Conservation (phyloP, 64 coral and sea anemone genomes). For the Montipora capricornis region DNA sequence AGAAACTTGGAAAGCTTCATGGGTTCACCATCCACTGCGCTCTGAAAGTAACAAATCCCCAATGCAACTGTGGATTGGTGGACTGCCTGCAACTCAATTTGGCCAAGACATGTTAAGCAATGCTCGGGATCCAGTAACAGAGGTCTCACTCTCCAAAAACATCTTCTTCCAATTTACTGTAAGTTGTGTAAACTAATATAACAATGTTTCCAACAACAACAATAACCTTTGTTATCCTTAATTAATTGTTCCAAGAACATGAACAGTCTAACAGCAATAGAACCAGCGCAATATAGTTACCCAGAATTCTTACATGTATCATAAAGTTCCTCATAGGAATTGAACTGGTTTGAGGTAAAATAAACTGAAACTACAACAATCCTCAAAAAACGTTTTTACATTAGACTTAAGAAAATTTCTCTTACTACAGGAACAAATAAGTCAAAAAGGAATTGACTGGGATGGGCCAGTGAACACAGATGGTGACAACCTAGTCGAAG, state of each 20-base stretch:
- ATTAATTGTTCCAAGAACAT: slow-evolving; percentile 19
- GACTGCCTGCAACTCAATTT: slow-evolving; percentile 48
- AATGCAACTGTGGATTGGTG: slow-evolving; percentile 75
- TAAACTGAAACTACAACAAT: slow-evolving; percentile 1
- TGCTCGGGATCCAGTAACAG: slow-evolving; percentile 32
- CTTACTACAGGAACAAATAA: slow-evolving; percentile 55
- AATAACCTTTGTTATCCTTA: neutral
- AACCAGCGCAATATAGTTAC: neutral
- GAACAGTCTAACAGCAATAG: slow-evolving; percentile 21
- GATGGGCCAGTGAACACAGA: slow-evolving; percentile 49
- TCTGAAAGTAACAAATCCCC: slow-evolving; percentile 73
- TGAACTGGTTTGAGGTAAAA: slow-evolving; percentile 7
- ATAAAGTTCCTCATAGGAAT: slow-evolving; percentile 13
- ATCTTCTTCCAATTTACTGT: neutral
- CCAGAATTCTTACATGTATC: neutral
- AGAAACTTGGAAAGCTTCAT: slow-evolving; percentile 57
- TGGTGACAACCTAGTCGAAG: slow-evolving; percentile 53
- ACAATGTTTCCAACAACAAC: neutral
- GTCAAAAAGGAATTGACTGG: slow-evolving; percentile 75
- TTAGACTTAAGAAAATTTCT: slow-evolving; percentile 21
- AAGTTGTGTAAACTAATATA: neutral
- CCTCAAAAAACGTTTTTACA: neutral
- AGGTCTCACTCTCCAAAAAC: slow-evolving; percentile 15
- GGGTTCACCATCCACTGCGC: slow-evolving; percentile 58
- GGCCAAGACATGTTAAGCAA: slow-evolving; percentile 27